Conservation (phyloP, 2,113 vertebrate species). For the Pachyramphus minor region DNA sequence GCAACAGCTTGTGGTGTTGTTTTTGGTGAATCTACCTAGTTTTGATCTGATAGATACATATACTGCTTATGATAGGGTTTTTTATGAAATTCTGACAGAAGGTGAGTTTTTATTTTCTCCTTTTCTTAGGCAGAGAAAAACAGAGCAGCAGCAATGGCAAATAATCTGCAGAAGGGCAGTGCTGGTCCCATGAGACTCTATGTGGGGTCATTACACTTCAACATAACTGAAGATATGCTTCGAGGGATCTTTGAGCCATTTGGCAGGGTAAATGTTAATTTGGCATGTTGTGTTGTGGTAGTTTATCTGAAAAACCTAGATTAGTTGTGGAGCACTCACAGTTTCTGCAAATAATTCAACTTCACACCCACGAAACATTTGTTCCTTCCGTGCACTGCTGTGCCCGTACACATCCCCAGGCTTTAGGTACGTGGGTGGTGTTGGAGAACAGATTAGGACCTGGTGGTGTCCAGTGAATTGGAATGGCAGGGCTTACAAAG, state of each 20-base stretch:
- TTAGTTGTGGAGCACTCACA: neutral
- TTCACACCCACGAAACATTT: neutral
- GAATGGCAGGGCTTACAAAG: neutral
- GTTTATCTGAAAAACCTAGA: neutral
- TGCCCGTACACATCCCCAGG: neutral
- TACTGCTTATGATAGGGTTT: neutral
- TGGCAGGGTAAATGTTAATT: slow-evolving; percentile 79
- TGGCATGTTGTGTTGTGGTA: neutral
- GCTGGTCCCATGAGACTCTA: slow-evolving; percentile 93
- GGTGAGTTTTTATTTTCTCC: neutral
- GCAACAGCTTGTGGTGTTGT: neutral
- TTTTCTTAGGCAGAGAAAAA: slow-evolving; percentile 90
- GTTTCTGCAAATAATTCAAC: neutral
- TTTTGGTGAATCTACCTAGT: neutral
- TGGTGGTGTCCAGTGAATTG: neutral
- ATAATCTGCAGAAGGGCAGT: slow-evolving; percentile 89
- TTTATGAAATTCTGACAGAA: neutral
- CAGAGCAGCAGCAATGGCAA: slow-evolving; percentile 93
- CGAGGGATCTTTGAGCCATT: slow-evolving; percentile 96
- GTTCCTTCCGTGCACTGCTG: neutral
- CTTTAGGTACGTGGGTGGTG: neutral
- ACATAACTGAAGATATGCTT: slow-evolving; percentile 98
- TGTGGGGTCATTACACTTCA: slow-evolving; percentile 93
- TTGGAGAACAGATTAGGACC: neutral
- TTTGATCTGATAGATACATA: neutral